phyloP scores from a whole-genome alignment of 2,113 vertebrate species.

The Ploceus nigricollis region DNA sequence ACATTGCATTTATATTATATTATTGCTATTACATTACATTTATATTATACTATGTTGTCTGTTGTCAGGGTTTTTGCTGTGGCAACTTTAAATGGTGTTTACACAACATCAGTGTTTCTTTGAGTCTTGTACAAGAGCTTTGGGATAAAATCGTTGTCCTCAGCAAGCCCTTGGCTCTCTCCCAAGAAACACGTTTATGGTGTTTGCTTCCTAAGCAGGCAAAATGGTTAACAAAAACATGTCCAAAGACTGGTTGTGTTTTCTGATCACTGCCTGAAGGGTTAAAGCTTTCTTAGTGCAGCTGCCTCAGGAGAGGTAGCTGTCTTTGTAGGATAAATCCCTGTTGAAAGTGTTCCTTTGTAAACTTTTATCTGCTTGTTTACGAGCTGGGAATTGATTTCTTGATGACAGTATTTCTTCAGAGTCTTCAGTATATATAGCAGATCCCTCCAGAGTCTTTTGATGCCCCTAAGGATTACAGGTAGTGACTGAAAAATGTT shows the following conservation, averaged over 20 bases:
- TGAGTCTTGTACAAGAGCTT: neutral
- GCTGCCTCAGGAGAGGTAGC: neutral
- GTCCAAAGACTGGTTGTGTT: neutral
- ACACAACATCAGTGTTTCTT: neutral
- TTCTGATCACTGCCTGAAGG: neutral
- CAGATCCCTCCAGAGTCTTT: neutral
- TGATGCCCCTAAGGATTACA: neutral
- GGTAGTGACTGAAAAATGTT: neutral
- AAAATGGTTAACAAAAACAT: neutral
- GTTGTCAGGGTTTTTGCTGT: neutral
- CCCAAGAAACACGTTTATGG: neutral
- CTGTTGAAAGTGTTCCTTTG: neutral
- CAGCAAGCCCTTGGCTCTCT: neutral
- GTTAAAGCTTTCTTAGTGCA: neutral
- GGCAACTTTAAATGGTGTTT: conserved; percentile 21
- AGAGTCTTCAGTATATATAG: neutral
- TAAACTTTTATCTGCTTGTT: neutral
- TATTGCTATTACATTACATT: neutral
- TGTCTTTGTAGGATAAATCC: neutral
- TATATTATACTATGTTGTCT: neutral
- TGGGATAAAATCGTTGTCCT: neutral
- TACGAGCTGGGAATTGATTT: neutral
- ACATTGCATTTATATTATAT: neutral
- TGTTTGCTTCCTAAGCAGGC: neutral
- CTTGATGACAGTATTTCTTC: neutral